Conservation (phyloP, 2,797 vertebrate genomes). For the Thunnus albacares region DNA sequence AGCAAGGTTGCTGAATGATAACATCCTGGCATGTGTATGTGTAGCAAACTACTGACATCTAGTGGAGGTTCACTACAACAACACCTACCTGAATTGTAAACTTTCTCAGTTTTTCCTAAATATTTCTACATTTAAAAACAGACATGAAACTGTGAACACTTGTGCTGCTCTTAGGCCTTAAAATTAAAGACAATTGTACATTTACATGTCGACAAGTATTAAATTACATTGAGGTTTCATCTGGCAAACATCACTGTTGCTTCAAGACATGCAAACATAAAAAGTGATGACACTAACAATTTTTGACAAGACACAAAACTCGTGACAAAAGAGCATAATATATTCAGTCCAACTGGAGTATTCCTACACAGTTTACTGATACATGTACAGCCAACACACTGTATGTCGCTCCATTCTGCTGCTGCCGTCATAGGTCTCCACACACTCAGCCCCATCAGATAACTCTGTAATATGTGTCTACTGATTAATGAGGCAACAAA, state of each 20-base stretch:
- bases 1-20: not conserved
- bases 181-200: slow-evolving; percentile 28
- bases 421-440: not conserved
- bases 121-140: not conserved
- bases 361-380: slow-evolving; percentile 9
- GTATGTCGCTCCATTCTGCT: not conserved
- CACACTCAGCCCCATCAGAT: slow-evolving; percentile 5
- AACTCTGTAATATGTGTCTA: not conserved
- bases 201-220: not conserved
- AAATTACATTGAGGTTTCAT: slow-evolving; percentile 6
- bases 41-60: slow-evolving; percentile 56
- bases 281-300: not conserved
- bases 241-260: not conserved
- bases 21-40: not conserved
- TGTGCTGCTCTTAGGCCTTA: not conserved
- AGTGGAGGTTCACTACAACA: slow-evolving; percentile 51
- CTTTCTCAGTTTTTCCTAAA: not conserved
- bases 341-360: not conserved
- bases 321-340: not conserved
- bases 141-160: slow-evolving; percentile 19
- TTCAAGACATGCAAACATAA: slow-evolving; percentile 50
- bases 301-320: not conserved
- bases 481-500: fast-evolving
- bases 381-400: not conserved
- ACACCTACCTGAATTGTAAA: slow-evolving; percentile 1